Percentiles rank a stretch among this genome's conserved stretches.
Conservation (phyloP, 2,888 invertebrate genomes). For the Tetranychus piercei region DNA sequence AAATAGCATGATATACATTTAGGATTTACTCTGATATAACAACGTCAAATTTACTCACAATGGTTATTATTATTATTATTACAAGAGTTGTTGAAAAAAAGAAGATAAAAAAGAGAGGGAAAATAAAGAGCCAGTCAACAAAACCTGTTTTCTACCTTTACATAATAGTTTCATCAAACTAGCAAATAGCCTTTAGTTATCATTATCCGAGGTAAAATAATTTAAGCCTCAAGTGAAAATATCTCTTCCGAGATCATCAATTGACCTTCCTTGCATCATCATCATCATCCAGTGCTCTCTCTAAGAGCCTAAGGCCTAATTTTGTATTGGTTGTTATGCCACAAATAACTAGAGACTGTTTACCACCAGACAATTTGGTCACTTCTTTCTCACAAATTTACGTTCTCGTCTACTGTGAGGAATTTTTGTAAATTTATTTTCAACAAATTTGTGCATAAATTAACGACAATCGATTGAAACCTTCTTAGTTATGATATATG, state of each 20-base stretch:
- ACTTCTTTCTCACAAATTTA: not conserved
- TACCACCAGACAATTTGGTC: not conserved
- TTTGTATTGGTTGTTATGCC: not conserved
- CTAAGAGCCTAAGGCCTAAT: not conserved
- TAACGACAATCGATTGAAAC: not conserved
- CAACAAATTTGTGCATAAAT: no score
- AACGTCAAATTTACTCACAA: not conserved
- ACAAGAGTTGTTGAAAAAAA: not conserved
- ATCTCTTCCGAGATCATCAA: not conserved
- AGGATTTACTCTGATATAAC: not conserved
- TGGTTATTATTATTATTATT: not conserved
- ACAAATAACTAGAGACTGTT: not conserved
- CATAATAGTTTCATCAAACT: not conserved
- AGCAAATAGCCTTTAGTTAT: not conserved
- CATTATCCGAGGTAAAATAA: not conserved
- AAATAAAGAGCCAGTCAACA: not conserved
- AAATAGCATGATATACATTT: not conserved
- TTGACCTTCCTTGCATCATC: not conserved
- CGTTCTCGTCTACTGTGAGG: not conserved
- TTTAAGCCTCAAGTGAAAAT: constrained; percentile 1
- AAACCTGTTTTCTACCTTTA: not conserved
- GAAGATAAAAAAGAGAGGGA: not conserved
- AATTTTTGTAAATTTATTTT: no score
- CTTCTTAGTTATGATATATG: not conserved
- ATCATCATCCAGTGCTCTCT: not conserved